These are phyloP conservation scores for Siniperca obscura DNA, from an alignment of 2,797 vertebrate genomes.

Conservation along the genomic window DNA sequence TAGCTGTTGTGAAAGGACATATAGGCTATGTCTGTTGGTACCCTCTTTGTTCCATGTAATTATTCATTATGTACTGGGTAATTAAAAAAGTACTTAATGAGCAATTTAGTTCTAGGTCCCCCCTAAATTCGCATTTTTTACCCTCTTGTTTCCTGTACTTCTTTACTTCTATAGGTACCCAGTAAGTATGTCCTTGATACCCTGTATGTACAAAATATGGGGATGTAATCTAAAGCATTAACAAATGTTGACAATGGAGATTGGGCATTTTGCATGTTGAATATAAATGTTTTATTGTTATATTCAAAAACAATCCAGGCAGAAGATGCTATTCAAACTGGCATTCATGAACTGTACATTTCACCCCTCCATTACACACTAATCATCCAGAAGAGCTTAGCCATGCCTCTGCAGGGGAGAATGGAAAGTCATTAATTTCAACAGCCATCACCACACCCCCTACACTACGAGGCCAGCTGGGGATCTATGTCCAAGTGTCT, in stretches of 20 bases:
- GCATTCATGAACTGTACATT: slow-evolving; percentile 6
- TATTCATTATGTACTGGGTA: too few species aligned
- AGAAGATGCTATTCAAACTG: neutral
- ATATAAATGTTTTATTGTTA: neutral
- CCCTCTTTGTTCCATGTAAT: neutral
- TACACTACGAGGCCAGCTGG: slow-evolving; percentile 5
- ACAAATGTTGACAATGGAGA: neutral
- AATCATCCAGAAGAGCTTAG: slow-evolving; percentile 9
- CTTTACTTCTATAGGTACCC: too few species aligned
- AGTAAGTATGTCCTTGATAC: too few species aligned
- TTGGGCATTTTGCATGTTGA: neutral
- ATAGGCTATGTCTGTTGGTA: too few species aligned
- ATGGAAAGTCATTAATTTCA: slow-evolving; percentile 34
- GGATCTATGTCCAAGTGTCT: neutral
- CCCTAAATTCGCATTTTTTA: too few species aligned
- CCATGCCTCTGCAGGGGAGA: neutral
- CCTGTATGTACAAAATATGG: neutral
- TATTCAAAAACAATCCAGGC: neutral
- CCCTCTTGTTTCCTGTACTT: too few species aligned
- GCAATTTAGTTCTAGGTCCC: too few species aligned
- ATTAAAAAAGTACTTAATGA: too few species aligned
- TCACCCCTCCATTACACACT: slow-evolving; percentile 14
- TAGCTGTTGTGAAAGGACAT: neutral
- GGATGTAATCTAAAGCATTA: neutral
- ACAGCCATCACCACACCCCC: slow-evolving; percentile 12